Evolutionary conservation across 2,888 invertebrate species (phyloP).

Genomic region (Sinotaia quadrata): DNA sequence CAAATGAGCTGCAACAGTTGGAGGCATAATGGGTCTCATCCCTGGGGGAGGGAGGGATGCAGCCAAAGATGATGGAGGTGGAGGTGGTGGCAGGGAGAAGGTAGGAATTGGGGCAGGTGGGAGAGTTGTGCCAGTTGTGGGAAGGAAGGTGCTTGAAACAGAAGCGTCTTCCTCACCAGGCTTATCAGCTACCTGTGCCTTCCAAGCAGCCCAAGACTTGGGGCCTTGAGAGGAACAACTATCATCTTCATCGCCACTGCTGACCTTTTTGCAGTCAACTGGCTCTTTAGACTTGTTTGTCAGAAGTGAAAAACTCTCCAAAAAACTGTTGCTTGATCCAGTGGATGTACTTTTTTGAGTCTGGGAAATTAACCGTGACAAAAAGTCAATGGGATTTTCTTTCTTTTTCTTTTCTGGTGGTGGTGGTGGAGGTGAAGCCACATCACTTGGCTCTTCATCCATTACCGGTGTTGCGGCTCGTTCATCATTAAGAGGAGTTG

Average conservation of each 20-base stretch:
- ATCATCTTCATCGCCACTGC: slow-evolving; percentile 27
- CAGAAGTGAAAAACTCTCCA: slow-evolving; percentile 59
- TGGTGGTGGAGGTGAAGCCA: slow-evolving; percentile 29
- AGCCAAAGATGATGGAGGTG: slow-evolving; percentile 23
- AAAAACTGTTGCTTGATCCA: slow-evolving; percentile 51
- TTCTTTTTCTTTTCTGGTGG: slow-evolving; percentile 27
- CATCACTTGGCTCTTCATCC: slow-evolving; percentile 54
- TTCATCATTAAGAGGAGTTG: slow-evolving; percentile 47
- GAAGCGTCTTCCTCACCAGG: slow-evolving; percentile 8
- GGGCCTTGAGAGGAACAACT: slow-evolving; percentile 31
- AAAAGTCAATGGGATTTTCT: slow-evolving; percentile 63
- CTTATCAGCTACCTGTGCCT: slow-evolving; percentile 39
- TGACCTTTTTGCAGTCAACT: slow-evolving; percentile 42
- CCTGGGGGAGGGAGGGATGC: slow-evolving; percentile 30
- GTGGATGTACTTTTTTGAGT: slow-evolving; percentile 49
- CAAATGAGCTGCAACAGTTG: slow-evolving; percentile 17
- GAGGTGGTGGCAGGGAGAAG: slow-evolving; percentile 29
- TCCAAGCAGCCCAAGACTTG: slow-evolving; percentile 60
- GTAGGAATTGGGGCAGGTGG: slow-evolving; percentile 33
- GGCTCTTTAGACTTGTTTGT: slow-evolving; percentile 56
- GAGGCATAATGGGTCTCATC: slow-evolving; percentile 24
- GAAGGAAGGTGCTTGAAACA: slow-evolving; percentile 27
- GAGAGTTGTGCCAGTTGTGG: slow-evolving; percentile 23
- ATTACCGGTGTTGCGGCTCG: slow-evolving; percentile 60
- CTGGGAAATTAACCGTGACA: slow-evolving; percentile 61